phyloP scores from a whole-genome alignment of 2,888 invertebrate genomes.

The Acanthococcus lagerstroemiae region DNA sequence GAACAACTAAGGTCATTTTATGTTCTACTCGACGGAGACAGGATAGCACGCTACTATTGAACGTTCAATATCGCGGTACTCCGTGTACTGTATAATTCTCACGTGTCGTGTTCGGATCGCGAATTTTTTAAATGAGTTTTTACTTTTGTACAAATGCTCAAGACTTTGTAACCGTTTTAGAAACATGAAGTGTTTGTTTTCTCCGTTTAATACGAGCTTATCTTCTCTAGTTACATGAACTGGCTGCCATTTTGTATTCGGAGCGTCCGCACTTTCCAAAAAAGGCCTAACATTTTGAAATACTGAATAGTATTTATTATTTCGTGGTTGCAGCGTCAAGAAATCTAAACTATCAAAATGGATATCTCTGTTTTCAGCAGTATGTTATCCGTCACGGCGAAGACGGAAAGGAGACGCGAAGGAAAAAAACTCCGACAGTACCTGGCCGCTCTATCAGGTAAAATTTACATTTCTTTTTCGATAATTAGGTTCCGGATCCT shows the following conservation, averaged over 20 bases:
- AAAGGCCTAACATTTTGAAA: not conserved
- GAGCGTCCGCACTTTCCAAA: not conserved
- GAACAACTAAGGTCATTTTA: conserved; percentile 19
- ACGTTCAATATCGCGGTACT: not conserved
- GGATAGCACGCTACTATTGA: conserved; percentile 4
- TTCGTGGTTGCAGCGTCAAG: conserved; percentile 30
- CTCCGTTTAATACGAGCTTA: not conserved
- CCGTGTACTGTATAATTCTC: not conserved
- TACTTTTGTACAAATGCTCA: no score
- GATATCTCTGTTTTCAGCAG: conserved; percentile 35
- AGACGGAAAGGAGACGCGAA: conserved; percentile 34
- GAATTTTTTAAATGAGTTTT: not conserved
- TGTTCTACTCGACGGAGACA: conserved; percentile 11
- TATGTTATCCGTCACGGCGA: conserved; percentile 34
- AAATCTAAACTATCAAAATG: conserved; percentile 32
- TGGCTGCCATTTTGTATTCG: conserved; percentile 4
- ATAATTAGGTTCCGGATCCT: no score
- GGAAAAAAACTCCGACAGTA: conserved; percentile 35
- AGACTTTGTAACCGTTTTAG: no score
- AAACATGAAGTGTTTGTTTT: not conserved
- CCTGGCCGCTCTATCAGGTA: conserved; percentile 34
- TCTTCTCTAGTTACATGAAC: conserved; percentile 9
- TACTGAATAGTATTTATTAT: conserved; percentile 28
- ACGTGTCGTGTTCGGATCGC: not conserved
- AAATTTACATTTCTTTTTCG: conserved; percentile 10